Base-by-base conservation (phyloP, 2,797 vertebrate species). In the Pterois miles region DNA sequence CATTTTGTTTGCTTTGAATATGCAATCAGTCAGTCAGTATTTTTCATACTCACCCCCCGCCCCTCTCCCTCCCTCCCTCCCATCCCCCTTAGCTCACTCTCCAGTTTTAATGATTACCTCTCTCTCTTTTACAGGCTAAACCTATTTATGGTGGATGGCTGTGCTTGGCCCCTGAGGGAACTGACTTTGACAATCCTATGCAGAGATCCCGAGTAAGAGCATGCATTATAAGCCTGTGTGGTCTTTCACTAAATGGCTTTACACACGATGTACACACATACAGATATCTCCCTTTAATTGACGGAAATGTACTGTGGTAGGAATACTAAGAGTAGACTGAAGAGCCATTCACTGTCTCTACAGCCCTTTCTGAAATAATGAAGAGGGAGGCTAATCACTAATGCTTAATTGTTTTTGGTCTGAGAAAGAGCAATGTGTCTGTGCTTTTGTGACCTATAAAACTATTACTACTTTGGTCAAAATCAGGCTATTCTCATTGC, bases 101-200 rank as follows among this genome's bases (percentile, higher is more conserved):
- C 27, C 48, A 83, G 76, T 88, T 93, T 88, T 92, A 92, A 94
- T 91, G 53, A 94, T 93, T 33, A 53, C 52, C 40, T 33, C 73
- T 68, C 64, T 71, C 78, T 91, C 74, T 82, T 91, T 94, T 90
- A 86, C 93, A 96, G 96, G 96, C 96, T 84, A 96, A 96, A 90
- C 95, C 96, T 62, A 96, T 96, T 92, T 96, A 96, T 91, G 96
- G 95, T 54, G 96, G 96, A 84, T 96, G 96, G 96, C 91, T 96
- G 80, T 96, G 96, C 82, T 94, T 96, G 93, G 96, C 96, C 89
- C 96, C 96, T 1, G 96, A 96, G 87, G 96, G 96, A 86, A 96
- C 96, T 2, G 95, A 96, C 89, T 96, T 96, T 81, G 96, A 96
- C 91, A 96, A 96, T 93, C 96, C 96, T 58, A 96, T 96, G 96